These are phyloP conservation scores for Mantis religiosa DNA, from an alignment of 2,888 invertebrate species.

Conservation along the genomic window DNA sequence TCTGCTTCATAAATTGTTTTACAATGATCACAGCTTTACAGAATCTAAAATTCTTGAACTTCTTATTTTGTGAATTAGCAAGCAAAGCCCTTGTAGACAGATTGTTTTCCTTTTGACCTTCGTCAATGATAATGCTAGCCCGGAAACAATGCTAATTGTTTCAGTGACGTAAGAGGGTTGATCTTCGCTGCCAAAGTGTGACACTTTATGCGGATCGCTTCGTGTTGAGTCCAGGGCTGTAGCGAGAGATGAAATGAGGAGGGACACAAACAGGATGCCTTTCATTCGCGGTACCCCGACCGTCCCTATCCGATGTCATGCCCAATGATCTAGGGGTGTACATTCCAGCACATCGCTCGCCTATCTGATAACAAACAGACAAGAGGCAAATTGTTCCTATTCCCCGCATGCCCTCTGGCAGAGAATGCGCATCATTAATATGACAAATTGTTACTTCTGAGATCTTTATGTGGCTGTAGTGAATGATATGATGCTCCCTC, in stretches of 20 bases:
- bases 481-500: too few relatives aligned
- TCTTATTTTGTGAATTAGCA: too few relatives aligned
- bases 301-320: not conserved
- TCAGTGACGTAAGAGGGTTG: not conserved
- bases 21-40: too few relatives aligned
- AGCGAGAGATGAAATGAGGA: not conserved
- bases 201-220: not conserved
- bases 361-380: not conserved
- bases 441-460: too few relatives aligned
- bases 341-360: not conserved
- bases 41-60: too few relatives aligned
- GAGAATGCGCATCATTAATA: too few relatives aligned
- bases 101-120: too few relatives aligned
- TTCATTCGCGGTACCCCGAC: not conserved
- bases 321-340: not conserved
- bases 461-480: too few relatives aligned
- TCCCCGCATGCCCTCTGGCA: too few relatives aligned
- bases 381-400: too few relatives aligned
- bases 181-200: not conserved
- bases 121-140: not conserved
- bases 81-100: too few relatives aligned
- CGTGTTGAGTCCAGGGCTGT: not conserved
- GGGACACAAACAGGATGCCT: not conserved
- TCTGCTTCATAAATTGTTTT: too few relatives aligned
- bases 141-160: not conserved